Base-by-base conservation (phyloP, 2,888 invertebrate species). In the Smittia aterrima region DNA sequence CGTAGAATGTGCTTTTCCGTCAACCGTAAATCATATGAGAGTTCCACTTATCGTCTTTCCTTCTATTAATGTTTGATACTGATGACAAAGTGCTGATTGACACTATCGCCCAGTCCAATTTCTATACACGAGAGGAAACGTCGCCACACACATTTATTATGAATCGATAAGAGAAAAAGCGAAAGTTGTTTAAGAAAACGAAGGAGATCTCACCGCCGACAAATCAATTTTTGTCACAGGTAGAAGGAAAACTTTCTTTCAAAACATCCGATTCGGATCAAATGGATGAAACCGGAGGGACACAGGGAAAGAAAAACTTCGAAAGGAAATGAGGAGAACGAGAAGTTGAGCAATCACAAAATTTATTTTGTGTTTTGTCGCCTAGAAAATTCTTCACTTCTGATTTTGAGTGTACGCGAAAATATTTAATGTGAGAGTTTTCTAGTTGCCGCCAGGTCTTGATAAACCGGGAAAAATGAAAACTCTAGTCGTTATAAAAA, bases 21-120 rank as follows among this genome's bases (percentile, higher is more conserved):
- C 13, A 58, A 58, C 58, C 13, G 58, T 58, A 58, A 58, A 58
- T 58, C 58, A 58, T 58, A 58, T 11, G 58, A n/a, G 58, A 58
- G 4, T 2, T 7, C n/a, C 70, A 70, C 54, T 70, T 53, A 70
- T 70, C 70, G 32, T 20, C 11, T 58, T 16, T 13, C 18, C 58
- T 22, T n/a, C 25, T 53, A 54, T 54, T 70, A 53, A 54, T 54
- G 54, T 70, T 53, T 70, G 47, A 70, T 53, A 41, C 20, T 25
- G 70, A 54, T 70, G 70, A 70, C 54, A 70, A 70, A 70, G 47
- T 70, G 53, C 41, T 25, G 70, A 70, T 70, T 70, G 70, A 70
- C 70, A 70, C 54, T 70, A 53, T 70, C 64, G 20, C 6, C 11
- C 20, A 9, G 3, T 32, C 32, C 4, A 32, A 9, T 32, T 32